Percentiles rank a stretch among this genome's conserved stretches.
Conservation (phyloP, 2,797 vertebrate genomes). For the Esox lucius region DNA sequence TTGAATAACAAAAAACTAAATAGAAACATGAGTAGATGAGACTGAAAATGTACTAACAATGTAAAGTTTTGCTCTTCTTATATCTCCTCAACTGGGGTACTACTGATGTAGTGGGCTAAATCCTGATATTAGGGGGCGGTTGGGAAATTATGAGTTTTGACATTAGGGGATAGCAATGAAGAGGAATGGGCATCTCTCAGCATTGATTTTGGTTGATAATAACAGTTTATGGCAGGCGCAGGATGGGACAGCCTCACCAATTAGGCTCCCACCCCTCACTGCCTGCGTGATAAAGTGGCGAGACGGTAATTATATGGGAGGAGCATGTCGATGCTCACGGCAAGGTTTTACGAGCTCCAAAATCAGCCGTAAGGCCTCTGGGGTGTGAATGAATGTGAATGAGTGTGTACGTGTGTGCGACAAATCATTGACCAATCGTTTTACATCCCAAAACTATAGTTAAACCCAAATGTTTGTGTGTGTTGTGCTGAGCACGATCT, state of each 20-base stretch:
- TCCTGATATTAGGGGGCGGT: conserved; percentile 16
- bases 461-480: too few species aligned
- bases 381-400: not conserved
- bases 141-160: conserved; percentile 29
- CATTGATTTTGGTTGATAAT: conserved; percentile 42
- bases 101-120: not conserved
- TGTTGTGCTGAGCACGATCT: not conserved
- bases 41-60: not conserved
- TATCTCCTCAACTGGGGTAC: not conserved
- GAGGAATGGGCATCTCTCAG: conserved; percentile 41
- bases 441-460: too few species aligned
- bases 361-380: not conserved
- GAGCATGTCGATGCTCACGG: conserved; percentile 27
- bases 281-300: conserved; percentile 28
- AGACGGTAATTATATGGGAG: conserved; percentile 32
- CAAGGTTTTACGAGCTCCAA: not conserved
- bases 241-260: conserved; percentile 38
- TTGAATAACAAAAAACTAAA: too few species aligned
- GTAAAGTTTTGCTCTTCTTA: not conserved
- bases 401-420: too few species aligned
- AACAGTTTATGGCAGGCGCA: conserved; percentile 32
- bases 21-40: not conserved
- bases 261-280: conserved; percentile 36
- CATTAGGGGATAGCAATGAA: conserved; percentile 44
- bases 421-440: too few species aligned